Conservation (phyloP, 2,113 vertebrate species). For the Ictalurus punctatus region DNA sequence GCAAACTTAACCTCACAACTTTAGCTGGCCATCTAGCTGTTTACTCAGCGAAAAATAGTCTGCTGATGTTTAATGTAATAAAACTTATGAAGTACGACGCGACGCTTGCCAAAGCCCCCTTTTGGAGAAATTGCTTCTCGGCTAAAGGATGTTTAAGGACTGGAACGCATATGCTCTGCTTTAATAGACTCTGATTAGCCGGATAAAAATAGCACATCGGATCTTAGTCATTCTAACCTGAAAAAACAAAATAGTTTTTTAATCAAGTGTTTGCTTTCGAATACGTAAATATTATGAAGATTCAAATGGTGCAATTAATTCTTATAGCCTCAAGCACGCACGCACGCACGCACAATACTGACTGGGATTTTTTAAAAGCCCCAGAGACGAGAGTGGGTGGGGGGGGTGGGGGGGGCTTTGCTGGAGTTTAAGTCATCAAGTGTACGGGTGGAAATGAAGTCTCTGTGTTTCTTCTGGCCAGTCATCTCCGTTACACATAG, state of each 20-base stretch:
- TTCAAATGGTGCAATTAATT: neutral
- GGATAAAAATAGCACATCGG: neutral
- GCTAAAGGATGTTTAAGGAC: neutral
- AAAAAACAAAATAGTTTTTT: neutral
- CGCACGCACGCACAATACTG: neutral
- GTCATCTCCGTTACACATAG: neutral
- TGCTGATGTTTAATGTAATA: neutral
- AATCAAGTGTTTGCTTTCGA: neutral
- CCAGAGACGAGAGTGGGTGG: neutral
- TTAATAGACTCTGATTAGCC: neutral
- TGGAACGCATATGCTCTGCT: neutral
- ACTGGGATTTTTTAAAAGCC: constrained; percentile 9
- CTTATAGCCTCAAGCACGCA: neutral
- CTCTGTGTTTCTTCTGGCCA: constrained; percentile 3
- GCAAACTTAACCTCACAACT: neutral
- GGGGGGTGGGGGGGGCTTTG: neutral
- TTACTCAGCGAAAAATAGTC: neutral
- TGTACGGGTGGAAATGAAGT: constrained; percentile 22
- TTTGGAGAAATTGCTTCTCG: neutral
- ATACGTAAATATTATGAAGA: neutral
- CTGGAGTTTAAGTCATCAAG: constrained; percentile 29
- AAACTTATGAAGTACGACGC: neutral
- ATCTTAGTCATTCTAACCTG: neutral
- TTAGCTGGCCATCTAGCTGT: neutral
- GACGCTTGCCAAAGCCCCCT: neutral